Conservation (phyloP, 2,113 vertebrate genomes). For the Festucalex cinctus region DNA sequence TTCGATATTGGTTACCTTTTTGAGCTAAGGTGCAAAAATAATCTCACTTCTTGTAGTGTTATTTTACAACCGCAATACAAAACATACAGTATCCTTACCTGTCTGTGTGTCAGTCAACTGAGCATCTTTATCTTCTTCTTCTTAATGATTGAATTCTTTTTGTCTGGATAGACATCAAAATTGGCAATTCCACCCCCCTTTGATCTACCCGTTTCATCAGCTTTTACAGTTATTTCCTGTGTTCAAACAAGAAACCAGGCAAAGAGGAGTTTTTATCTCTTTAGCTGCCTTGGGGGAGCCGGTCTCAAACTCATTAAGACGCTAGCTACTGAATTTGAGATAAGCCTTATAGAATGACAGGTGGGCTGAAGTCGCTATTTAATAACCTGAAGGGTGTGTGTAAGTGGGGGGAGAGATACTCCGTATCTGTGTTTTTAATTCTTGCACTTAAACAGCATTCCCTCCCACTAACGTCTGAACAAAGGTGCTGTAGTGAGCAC, state of each 20-base stretch:
- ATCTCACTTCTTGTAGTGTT: not conserved
- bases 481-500: slow-evolving; percentile 14
- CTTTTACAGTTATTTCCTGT: not conserved
- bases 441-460: slow-evolving; percentile 17
- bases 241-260: slow-evolving; percentile 9
- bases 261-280: slow-evolving; percentile 15
- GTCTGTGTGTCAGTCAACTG: not conserved
- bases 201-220: not conserved
- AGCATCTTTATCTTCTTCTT: not conserved
- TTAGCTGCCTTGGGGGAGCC: slow-evolving; percentile 12
- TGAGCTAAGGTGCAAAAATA: not conserved
- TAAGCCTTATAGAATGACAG: slow-evolving; percentile 37
- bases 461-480: slow-evolving; percentile 15
- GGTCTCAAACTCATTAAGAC: slow-evolving; percentile 45
- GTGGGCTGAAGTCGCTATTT: slow-evolving; percentile 19
- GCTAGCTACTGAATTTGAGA: slow-evolving; percentile 26
- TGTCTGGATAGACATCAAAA: not conserved
- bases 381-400: slow-evolving; percentile 26
- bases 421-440: slow-evolving; percentile 17
- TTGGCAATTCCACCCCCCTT: not conserved
- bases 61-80: not conserved
- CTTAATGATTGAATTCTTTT: not conserved
- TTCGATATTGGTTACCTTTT: not conserved
- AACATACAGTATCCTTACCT: not conserved
- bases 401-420: slow-evolving; percentile 1